A percentile compares a stretch with the other conserved stretches of the same genome.
These are phyloP conservation scores for Pyrrhosoma nymphula DNA, from an alignment of 2,888 invertebrate species.

Conservation along the genomic window DNA sequence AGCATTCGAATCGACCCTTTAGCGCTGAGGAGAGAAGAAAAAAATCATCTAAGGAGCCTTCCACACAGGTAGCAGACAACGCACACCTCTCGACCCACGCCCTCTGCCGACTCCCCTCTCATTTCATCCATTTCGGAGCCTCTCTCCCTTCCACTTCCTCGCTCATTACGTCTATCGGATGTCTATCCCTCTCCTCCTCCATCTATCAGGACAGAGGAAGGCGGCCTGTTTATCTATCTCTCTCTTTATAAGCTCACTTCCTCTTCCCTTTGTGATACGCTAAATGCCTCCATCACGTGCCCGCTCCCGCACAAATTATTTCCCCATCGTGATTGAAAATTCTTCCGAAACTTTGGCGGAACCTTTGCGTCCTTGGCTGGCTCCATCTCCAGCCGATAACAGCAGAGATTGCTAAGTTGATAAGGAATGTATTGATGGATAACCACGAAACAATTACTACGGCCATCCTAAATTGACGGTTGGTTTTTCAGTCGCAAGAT, in stretches of 20 bases:
- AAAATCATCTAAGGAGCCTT: background rate
- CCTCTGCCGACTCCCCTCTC: background rate
- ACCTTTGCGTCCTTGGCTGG: background rate
- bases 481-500: too few species aligned
- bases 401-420: background rate
- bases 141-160: background rate
- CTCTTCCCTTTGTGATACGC: background rate
- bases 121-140: background rate
- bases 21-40: background rate
- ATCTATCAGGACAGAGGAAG: background rate
- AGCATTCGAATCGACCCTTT: background rate
- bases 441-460: too few species aligned
- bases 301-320: background rate
- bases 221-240: background rate
- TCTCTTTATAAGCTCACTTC: background rate
- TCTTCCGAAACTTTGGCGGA: background rate
- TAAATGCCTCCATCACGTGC: background rate
- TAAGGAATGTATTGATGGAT: background rate
- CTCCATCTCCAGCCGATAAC: background rate
- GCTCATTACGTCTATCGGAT: slow-evolving; percentile 35
- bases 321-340: slow-evolving; percentile 3
- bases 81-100: slow-evolving; percentile 51
- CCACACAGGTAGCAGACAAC: slow-evolving; percentile 57
- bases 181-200: slow-evolving; percentile 6
- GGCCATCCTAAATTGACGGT: too few species aligned